Conservation (phyloP, 2,888 invertebrate species). For the Sphaerophoria rueppellii region DNA sequence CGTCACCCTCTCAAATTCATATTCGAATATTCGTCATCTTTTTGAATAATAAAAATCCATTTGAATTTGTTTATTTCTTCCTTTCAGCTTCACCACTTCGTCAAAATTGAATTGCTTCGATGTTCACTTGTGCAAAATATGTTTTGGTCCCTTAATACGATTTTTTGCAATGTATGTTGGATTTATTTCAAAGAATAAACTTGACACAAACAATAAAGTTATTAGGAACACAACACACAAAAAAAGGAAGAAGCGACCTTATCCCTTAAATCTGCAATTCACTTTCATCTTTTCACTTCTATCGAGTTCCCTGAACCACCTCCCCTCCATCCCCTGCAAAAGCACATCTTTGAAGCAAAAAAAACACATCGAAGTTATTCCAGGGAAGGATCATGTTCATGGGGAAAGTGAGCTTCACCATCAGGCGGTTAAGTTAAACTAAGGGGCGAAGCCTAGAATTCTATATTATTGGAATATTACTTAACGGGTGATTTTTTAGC, state of each 20-base stretch:
- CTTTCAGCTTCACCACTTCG: constrained; percentile 46
- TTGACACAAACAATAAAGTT: constrained; percentile 39
- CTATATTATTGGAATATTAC: neutral
- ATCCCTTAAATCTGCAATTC: constrained; percentile 33
- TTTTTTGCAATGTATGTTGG: constrained; percentile 25
- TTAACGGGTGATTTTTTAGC: no score
- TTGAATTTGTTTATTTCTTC: constrained; percentile 45
- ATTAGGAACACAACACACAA: neutral
- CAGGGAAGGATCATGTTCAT: neutral
- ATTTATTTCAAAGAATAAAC: constrained; percentile 41
- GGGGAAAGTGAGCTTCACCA: neutral
- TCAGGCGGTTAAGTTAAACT: neutral
- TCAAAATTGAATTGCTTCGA: constrained; percentile 50
- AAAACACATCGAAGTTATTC: neutral
- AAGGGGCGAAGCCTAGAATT: neutral
- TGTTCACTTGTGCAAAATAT: constrained; percentile 28
- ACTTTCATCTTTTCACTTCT: constrained; percentile 45
- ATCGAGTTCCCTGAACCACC: neutral
- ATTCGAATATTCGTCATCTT: constrained; percentile 34
- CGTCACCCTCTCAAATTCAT: constrained; percentile 8
- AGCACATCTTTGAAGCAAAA: neutral
- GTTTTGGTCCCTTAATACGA: neutral
- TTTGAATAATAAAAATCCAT: constrained; percentile 42
- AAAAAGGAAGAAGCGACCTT: constrained; percentile 3
- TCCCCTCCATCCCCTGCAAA: neutral